These are phyloP conservation scores for Synanthedon myopaeformis DNA, from an alignment of 2,888 invertebrate species.

Conservation along the genomic window DNA sequence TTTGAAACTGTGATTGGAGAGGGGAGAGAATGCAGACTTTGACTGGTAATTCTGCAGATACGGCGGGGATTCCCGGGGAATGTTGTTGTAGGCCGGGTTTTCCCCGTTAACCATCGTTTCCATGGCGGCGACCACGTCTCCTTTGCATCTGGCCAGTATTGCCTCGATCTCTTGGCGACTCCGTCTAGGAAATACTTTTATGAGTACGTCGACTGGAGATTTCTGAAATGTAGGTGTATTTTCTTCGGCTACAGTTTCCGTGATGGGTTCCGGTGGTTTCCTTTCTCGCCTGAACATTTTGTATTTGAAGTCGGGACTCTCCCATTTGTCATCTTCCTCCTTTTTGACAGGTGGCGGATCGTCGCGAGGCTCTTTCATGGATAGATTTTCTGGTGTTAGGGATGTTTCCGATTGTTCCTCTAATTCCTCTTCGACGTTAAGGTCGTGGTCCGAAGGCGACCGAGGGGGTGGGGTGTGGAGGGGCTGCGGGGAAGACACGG, in stretches of 20 bases:
- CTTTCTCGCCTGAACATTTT: conserved; percentile 49
- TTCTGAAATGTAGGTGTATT: conserved; percentile 50
- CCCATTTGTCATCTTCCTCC: conserved; percentile 63
- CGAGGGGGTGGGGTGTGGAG: conserved; percentile 51
- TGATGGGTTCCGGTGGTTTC: conserved; percentile 25
- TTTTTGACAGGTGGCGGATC: conserved; percentile 61
- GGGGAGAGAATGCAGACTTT: conserved; percentile 83
- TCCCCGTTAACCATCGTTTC: conserved; percentile 85
- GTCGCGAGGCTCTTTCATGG: conserved; percentile 76
- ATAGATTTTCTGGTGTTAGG: conserved; percentile 83
- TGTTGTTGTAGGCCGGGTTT: conserved; percentile 35
- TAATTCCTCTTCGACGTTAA: conserved; percentile 70
- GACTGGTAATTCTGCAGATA: conserved; percentile 65
- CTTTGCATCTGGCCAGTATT: conserved; percentile 84
- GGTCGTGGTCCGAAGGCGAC: conserved; percentile 62
- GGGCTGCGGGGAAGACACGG: conserved; percentile 41
- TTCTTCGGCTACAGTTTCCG: conserved; percentile 30
- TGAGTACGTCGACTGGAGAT: conserved; percentile 88
- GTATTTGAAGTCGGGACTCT: conserved; percentile 49
- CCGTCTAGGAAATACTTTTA: conserved; percentile 90
- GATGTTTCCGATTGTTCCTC: conserved; percentile 64
- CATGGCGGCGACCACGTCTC: conserved; percentile 93
- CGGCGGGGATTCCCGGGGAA: conserved; percentile 55
- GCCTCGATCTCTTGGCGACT: conserved; percentile 89
- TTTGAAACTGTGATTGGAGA: conserved; percentile 73